Evolutionary conservation across 2,888 invertebrate species (phyloP).

Genomic region (Antheraea assamensis): DNA sequence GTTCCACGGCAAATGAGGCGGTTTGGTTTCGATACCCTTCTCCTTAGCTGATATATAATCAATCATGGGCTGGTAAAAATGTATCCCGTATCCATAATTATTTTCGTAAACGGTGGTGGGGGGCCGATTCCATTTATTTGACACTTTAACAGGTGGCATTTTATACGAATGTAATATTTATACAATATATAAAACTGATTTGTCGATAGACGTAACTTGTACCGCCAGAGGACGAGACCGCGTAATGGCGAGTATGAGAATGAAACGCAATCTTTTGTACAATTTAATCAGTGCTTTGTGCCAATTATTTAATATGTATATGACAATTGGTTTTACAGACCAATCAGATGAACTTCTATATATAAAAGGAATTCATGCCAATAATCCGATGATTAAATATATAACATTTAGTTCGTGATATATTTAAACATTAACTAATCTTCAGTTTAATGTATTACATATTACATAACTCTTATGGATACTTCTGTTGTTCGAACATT

Average conservation of each 20-base stretch:
- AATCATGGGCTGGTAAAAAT: constrained; percentile 94
- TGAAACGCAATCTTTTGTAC: constrained; percentile 66
- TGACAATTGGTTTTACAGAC: constrained; percentile 60
- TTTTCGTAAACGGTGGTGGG: constrained; percentile 88
- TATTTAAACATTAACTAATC: background rate
- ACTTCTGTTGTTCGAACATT: background rate
- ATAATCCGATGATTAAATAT: constrained; percentile 43
- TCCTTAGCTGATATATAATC: constrained; percentile 90
- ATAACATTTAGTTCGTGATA: background rate
- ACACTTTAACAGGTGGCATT: constrained; percentile 75
- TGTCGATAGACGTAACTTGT: constrained; percentile 46
- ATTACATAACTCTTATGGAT: background rate
- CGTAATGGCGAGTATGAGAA: constrained; percentile 57
- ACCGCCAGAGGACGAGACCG: constrained; percentile 57
- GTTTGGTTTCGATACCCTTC: constrained; percentile 62
- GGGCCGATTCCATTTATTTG: constrained; percentile 80
- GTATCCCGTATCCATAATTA: constrained; percentile 92
- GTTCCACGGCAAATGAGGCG: constrained; percentile 88
- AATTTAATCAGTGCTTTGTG: constrained; percentile 62
- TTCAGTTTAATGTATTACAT: background rate
- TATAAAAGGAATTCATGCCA: constrained; percentile 72
- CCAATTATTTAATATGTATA: constrained; percentile 55
- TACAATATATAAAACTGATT: constrained; percentile 48
- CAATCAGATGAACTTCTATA: constrained; percentile 69
- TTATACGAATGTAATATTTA: constrained; percentile 48